These are phyloP conservation scores for Pocillopora grandis DNA, from an alignment of 92 coral and sea anemone genomes.

Conservation along the genomic window DNA sequence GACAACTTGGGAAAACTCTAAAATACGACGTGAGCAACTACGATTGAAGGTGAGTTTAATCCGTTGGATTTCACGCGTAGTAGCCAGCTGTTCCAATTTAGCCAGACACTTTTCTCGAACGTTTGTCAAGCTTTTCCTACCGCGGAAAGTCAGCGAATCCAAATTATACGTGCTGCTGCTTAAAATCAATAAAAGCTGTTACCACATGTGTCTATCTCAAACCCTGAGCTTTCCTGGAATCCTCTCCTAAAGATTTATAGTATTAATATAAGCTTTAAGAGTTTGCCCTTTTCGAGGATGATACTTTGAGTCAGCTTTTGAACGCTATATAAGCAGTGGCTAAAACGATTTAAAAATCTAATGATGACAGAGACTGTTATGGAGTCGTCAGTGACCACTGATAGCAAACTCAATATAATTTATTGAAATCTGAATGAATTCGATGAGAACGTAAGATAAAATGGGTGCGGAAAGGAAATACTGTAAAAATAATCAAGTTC, in stretches of 20 bases:
- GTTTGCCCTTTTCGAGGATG: not conserved
- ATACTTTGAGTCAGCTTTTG: not conserved
- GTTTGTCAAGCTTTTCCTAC: not conserved
- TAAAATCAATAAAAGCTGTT: not conserved
- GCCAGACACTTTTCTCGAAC: not conserved
- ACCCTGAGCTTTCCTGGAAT: not conserved
- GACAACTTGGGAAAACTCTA: not conserved
- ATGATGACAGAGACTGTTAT: not conserved
- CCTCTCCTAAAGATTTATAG: not conserved
- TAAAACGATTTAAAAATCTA: not conserved
- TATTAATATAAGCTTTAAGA: not conserved
- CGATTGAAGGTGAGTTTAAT: not conserved
- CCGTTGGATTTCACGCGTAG: not conserved
- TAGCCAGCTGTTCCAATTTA: conserved; percentile 24
- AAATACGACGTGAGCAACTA: conserved; percentile 6
- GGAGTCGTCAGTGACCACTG: not conserved
- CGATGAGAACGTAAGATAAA: conserved; percentile 17
- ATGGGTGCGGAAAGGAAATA: conserved; percentile 34
- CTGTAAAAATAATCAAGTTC: conserved; percentile 26
- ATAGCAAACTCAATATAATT: not conserved
- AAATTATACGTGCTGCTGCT: not conserved
- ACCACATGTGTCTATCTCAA: not conserved
- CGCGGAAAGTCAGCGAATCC: not conserved
- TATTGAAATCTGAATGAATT: not conserved
- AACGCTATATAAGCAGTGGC: not conserved